These are phyloP conservation scores for Brachyalestes nurse DNA, from an alignment of 2,797 vertebrate species.

Conservation along the genomic window DNA sequence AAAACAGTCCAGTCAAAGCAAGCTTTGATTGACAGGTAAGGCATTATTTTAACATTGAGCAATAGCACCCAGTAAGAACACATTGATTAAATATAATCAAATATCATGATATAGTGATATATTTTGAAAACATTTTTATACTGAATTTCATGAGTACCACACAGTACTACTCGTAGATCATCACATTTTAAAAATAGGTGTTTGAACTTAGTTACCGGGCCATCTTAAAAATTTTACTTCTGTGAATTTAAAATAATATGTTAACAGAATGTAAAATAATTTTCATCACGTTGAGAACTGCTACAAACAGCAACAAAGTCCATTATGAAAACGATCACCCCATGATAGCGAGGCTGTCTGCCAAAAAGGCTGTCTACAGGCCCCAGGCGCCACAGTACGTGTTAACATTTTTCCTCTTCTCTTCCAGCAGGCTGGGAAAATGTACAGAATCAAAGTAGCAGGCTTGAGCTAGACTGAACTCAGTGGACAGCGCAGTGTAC, in stretches of 20 bases:
- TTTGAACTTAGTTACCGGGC: too few relatives aligned
- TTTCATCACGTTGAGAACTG: background rate
- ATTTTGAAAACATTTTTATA: background rate
- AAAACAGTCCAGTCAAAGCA: too few relatives aligned
- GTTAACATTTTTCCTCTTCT: conserved; percentile 6
- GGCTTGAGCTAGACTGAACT: background rate
- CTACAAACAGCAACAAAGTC: conserved; percentile 54
- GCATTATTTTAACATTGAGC: too few relatives aligned
- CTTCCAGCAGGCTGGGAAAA: conserved; percentile 2
- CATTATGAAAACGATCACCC: conserved; percentile 58
- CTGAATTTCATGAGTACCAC: background rate
- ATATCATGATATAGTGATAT: background rate
- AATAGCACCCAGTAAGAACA: too few relatives aligned
- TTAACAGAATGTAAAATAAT: too few relatives aligned
- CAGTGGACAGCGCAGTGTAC: background rate
- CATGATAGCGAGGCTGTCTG: conserved; percentile 27
- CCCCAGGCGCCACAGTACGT: conserved; percentile 39
- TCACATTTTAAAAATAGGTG: too few relatives aligned
- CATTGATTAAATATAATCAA: background rate
- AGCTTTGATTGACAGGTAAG: too few relatives aligned
- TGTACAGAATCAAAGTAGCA: conserved; percentile 5
- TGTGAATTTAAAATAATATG: too few relatives aligned
- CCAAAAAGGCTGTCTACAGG: conserved; percentile 28
- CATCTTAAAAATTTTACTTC: too few relatives aligned
- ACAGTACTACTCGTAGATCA: background rate